These are phyloP conservation scores for Coptodon bakossiorum DNA, from an alignment of 2,113 vertebrate genomes.

Conservation along the genomic window DNA sequence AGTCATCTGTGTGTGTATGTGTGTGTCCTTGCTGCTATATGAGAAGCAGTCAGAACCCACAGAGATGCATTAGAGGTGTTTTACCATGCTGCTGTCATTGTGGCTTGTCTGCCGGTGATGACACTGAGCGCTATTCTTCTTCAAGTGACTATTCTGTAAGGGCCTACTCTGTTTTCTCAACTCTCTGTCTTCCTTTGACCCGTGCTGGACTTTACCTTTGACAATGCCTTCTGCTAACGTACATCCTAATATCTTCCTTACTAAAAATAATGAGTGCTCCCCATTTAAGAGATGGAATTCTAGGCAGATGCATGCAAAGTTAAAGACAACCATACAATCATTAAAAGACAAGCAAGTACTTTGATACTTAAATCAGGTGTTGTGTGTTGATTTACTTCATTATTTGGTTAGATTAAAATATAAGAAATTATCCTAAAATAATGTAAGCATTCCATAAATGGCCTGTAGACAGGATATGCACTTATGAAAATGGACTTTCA, in stretches of 20 bases:
- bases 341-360: neutral
- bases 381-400: neutral
- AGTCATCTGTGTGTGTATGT: slow-evolving; percentile 17
- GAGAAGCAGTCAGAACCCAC: slow-evolving; percentile 58
- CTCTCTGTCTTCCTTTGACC: neutral
- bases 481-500: neutral
- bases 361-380: neutral
- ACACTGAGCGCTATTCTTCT: slow-evolving; percentile 25
- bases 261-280: neutral
- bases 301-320: neutral
- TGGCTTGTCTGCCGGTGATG: slow-evolving; percentile 39
- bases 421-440: neutral
- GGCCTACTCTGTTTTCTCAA: neutral
- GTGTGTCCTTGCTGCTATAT: slow-evolving; percentile 44
- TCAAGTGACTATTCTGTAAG: slow-evolving; percentile 13
- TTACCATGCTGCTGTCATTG: slow-evolving; percentile 66
- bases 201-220: neutral
- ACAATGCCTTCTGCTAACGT: neutral
- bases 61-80: slow-evolving; percentile 60
- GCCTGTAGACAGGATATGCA: neutral
- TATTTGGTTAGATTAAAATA: neutral
- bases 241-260: neutral
- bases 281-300: neutral
- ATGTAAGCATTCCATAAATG: neutral
- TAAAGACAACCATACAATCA: neutral